phyloP scores from a whole-genome alignment of 2,888 invertebrate genomes.

The Tenthredo scrophulariae region DNA sequence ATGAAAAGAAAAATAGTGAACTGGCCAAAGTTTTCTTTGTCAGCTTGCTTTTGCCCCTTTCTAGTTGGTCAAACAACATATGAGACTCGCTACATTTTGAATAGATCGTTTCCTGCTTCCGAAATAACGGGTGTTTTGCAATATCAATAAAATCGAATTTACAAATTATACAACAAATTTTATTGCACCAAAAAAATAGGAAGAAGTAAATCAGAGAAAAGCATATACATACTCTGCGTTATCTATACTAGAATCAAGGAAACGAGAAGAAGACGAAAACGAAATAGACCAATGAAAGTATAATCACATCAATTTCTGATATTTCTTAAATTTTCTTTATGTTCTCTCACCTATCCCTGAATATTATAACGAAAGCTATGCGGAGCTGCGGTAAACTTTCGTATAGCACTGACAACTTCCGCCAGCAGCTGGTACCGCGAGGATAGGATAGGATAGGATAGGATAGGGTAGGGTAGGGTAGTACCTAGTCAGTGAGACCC shows the following conservation, averaged over 20 bases:
- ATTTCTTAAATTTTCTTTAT: neutral
- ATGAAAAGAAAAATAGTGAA: neutral
- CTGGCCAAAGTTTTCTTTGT: conserved; percentile 28
- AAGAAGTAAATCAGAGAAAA: neutral
- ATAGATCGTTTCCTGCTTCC: conserved; percentile 28
- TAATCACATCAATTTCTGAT: neutral
- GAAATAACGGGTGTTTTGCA: neutral
- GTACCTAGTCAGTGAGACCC: neutral
- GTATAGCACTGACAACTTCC: conserved; percentile 49
- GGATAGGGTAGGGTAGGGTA: neutral
- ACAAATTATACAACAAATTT: neutral
- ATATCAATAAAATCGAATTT: conserved; percentile 21
- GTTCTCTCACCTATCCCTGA: neutral
- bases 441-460: neutral
- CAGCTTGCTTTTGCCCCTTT: neutral
- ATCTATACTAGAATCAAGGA: neutral
- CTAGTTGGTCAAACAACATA: conserved; percentile 27
- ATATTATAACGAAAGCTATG: conserved; percentile 42
- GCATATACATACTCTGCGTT: neutral
- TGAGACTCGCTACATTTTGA: neutral
- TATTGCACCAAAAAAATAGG: neutral
- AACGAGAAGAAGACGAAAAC: neutral
- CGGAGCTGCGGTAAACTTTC: conserved; percentile 47
- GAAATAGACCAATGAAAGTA: neutral
- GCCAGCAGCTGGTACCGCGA: conserved; percentile 45